Evolutionary conservation across 2,888 invertebrate species (phyloP).

Genomic region (Acleris sparsana): DNA sequence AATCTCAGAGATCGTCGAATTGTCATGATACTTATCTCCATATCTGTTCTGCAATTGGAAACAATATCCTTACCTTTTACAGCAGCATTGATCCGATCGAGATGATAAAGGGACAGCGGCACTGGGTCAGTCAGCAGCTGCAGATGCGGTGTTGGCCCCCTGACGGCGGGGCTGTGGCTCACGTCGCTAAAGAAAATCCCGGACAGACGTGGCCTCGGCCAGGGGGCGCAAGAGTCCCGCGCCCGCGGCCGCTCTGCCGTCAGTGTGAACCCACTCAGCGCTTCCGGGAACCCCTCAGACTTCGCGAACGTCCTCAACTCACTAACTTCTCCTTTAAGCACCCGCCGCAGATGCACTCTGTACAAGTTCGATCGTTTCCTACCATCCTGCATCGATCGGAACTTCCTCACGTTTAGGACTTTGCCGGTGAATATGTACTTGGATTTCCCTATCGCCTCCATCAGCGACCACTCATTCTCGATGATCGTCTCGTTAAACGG

Average conservation of each 20-base stretch:
- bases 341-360: slow-evolving; percentile 72
- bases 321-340: slow-evolving; percentile 74
- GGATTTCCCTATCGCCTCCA: slow-evolving; percentile 78
- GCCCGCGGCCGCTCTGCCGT: slow-evolving; percentile 66
- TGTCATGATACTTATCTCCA: slow-evolving; percentile 6
- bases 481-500: slow-evolving; percentile 80
- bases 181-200: slow-evolving; percentile 77
- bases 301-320: slow-evolving; percentile 68
- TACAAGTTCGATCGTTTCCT: slow-evolving; percentile 73
- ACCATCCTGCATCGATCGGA: slow-evolving; percentile 57
- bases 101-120: slow-evolving; percentile 78
- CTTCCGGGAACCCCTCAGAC: slow-evolving; percentile 60
- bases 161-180: slow-evolving; percentile 52
- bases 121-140: slow-evolving; percentile 77
- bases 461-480: slow-evolving; percentile 78
- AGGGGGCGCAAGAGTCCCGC: slow-evolving; percentile 69
- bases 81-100: slow-evolving; percentile 80
- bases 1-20: background rate
- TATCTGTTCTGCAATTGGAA: background rate
- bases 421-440: slow-evolving; percentile 81
- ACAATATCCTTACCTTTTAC: slow-evolving; percentile 73
- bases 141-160: slow-evolving; percentile 63
- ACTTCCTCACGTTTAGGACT: slow-evolving; percentile 75
- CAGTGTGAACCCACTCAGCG: slow-evolving; percentile 70
- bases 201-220: slow-evolving; percentile 74